A percentile compares a stretch with the other conserved stretches of the same genome.
Evolutionary conservation across 92 coral and sea anemone species (phyloP).

Genomic region (Epizoanthus stellaris): DNA sequence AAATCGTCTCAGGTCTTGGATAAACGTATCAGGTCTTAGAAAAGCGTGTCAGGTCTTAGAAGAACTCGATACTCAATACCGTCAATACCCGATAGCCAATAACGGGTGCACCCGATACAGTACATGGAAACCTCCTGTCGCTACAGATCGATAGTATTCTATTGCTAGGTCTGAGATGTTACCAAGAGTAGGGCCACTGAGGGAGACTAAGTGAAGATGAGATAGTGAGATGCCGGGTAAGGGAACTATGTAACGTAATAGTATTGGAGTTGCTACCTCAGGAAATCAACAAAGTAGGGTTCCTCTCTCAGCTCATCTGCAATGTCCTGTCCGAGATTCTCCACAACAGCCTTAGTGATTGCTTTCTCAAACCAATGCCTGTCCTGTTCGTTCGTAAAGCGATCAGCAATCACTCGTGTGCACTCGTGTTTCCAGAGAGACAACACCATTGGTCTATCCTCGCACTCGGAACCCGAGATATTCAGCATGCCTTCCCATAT

Average conservation of each 20-base stretch:
- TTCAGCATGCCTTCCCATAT: slow-evolving; percentile 96
- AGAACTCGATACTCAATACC: too few species aligned
- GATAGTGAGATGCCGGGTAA: not conserved
- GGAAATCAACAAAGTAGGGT: slow-evolving; percentile 88
- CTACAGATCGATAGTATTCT: too few species aligned
- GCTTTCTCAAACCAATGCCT: slow-evolving; percentile 85
- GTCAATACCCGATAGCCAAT: too few species aligned
- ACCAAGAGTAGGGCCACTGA: too few species aligned
- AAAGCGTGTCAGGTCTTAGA: too few species aligned
- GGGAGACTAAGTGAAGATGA: too few species aligned
- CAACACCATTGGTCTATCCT: slow-evolving; percentile 63
- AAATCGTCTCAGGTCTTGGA: too few species aligned
- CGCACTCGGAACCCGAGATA: slow-evolving; percentile 77
- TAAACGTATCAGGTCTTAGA: too few species aligned
- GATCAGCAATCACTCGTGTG: slow-evolving; percentile 92
- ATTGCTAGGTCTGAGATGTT: too few species aligned
- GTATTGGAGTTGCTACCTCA: slow-evolving; percentile 54
- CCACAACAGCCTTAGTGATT: slow-evolving; percentile 63
- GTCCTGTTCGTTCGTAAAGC: slow-evolving; percentile 87
- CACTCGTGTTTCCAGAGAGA: slow-evolving; percentile 91
- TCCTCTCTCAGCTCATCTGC: slow-evolving; percentile 77
- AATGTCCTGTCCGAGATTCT: slow-evolving; percentile 77
- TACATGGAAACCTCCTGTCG: too few species aligned
- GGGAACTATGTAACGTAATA: not conserved
- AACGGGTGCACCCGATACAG: too few species aligned